Conservation (phyloP, 2,113 vertebrate genomes). For the Pangasianodon gigas region DNA sequence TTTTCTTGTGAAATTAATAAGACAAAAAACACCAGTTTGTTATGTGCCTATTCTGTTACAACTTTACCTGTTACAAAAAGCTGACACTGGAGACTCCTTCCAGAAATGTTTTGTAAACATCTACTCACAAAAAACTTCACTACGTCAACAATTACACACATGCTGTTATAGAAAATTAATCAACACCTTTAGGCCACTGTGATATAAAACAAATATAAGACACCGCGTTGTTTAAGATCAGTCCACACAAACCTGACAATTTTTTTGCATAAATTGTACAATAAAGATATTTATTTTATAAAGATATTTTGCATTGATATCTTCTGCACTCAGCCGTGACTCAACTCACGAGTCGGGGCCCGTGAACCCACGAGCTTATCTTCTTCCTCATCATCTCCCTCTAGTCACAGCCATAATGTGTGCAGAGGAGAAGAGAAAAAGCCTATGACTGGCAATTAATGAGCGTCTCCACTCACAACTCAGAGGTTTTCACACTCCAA, state of each 20-base stretch:
- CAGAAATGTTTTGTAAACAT: background rate
- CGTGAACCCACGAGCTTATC: background rate
- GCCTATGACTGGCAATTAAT: constrained; percentile 57
- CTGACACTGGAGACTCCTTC: background rate
- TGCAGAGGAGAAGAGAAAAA: constrained; percentile 41
- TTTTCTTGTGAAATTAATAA: background rate
- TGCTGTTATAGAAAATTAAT: background rate
- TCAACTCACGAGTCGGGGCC: background rate
- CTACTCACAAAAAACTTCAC: background rate
- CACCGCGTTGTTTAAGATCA: background rate
- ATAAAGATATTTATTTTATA: background rate
- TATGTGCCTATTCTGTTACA: background rate
- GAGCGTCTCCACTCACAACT: constrained; percentile 39
- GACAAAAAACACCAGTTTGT: background rate
- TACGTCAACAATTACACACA: no score
- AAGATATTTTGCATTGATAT: no score
- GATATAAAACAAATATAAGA: background rate
- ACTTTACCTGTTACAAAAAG: background rate
- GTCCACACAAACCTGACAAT: background rate
- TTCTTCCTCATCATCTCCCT: background rate
- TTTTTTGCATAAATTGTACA: background rate
- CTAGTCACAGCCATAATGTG: constrained; percentile 2
- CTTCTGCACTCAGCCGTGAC: background rate
- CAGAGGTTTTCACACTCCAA: constrained; percentile 32
- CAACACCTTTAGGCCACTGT: background rate